Evolutionary conservation across 23 tunicate species (phyloP), one percentile per base, ranked within the genome.

Genomic region (Halocynthia aurantium): DNA sequence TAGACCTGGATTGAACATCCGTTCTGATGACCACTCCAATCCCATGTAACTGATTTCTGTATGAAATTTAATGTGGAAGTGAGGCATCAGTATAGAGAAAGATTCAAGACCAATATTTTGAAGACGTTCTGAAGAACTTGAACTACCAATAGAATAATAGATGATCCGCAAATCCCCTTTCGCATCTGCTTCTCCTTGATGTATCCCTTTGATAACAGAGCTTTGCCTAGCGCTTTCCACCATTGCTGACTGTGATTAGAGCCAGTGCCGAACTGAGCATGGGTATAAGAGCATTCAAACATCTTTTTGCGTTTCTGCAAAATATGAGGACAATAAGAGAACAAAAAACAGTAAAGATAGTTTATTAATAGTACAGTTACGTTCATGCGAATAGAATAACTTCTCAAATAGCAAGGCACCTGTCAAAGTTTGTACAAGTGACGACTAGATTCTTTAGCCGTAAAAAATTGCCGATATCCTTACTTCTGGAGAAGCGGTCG

Each of bases 401-500:
- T 31, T 31, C 2, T 31, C 4, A 31, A 31, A 31, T 31, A 31
- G 44, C 44, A 31, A 31, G 4, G 44, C 22, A 87, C 98, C 98
- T 75, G 84, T 95, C 99, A 77, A 95, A 95, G 58, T 87, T 84
- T 31, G 99, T 95, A 54, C 71, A 81, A 21, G 99, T 95, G 7
- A 95, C 51, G 0, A 88, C 82, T 13, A 97, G 92, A 82, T 86
- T 89, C 53, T 75, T 85, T 69, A 96, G 82, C 52, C 81, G 73
- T 60, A 96, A 70, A 4, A 91, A 90, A 5, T 72, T 80, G 75
- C 92, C 81, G 55, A 96, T 96, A 71, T 96, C 99, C 62, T 81
- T 20, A 96, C 96, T 62, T 83, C 93, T 17, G 96, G 93, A 7
- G 99, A 90, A 11, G 99, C 99, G 7, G 99, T 96, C 10, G 99